Conservation (phyloP, 2,797 vertebrate species). For the Danio albolineatus region DNA sequence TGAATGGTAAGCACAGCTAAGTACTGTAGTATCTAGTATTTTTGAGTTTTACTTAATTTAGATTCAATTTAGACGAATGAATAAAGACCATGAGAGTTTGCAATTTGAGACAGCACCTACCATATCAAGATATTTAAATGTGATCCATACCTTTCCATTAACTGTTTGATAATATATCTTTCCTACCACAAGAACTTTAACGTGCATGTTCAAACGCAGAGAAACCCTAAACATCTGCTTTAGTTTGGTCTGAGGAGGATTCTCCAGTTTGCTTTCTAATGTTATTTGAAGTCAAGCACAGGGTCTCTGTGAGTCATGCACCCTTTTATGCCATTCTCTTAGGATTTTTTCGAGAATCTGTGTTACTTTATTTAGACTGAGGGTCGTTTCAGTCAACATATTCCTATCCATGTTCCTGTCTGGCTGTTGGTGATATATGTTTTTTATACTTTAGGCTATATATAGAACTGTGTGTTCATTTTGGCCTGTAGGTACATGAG, state of each 20-base stretch:
- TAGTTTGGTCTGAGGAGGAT: constrained; percentile 32
- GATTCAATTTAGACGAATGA: too few relatives aligned
- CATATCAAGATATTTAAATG: not conserved
- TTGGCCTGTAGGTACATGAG: constrained; percentile 2
- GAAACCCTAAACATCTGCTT: constrained; percentile 44
- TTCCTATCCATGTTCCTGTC: constrained; percentile 35
- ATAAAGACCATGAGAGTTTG: too few relatives aligned
- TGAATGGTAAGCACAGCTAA: too few relatives aligned
- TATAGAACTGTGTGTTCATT: constrained; percentile 1
- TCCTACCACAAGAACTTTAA: not conserved
- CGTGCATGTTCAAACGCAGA: constrained; percentile 1
- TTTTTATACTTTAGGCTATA: not conserved
- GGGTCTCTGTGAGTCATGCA: constrained; percentile 44
- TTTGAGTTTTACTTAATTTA: too few relatives aligned
- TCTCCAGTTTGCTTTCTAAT: constrained; percentile 43
- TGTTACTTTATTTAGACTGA: constrained; percentile 40
- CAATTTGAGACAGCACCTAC: not conserved
- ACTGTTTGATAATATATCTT: not conserved
- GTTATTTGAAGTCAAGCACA: constrained; percentile 21
- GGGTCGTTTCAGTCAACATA: constrained; percentile 44
- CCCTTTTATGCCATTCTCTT: constrained; percentile 10
- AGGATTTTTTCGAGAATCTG: not conserved
- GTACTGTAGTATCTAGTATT: too few relatives aligned
- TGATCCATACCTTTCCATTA: not conserved
- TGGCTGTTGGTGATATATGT: constrained; percentile 3